These are phyloP conservation scores for Sterrhoptilus dennistouni DNA, from an alignment of 2,113 vertebrate species.

Conservation along the genomic window DNA sequence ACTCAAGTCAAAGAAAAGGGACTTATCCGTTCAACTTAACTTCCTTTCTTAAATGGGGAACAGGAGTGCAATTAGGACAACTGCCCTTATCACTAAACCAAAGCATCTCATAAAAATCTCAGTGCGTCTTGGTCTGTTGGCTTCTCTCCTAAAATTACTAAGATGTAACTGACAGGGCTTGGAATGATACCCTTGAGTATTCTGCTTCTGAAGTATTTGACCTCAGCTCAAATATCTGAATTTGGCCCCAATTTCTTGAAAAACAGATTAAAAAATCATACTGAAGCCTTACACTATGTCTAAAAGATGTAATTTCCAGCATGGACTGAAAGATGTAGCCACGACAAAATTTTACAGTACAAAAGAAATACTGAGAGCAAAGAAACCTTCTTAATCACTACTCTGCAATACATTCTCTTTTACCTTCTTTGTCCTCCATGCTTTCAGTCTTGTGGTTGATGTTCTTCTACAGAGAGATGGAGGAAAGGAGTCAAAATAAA, in stretches of 20 bases:
- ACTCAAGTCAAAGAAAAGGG: not conserved
- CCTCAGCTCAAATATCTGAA: not conserved
- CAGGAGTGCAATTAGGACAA: accelerated
- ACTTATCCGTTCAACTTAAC: not conserved
- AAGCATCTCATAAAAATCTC: not conserved
- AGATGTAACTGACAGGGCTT: not conserved
- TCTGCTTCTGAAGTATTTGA: not conserved
- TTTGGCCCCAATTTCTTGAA: not conserved
- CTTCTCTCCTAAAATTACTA: not conserved
- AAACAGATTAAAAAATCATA: not conserved
- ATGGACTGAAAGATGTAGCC: not conserved
- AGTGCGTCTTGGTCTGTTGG: not conserved
- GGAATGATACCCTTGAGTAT: not conserved
- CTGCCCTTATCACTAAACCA: not conserved
- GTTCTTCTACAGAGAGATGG: not conserved
- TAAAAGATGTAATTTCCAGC: not conserved
- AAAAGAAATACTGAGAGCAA: not conserved
- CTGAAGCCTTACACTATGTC: not conserved
- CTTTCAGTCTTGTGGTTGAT: not conserved
- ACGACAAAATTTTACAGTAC: not conserved
- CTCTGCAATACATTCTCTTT: not conserved
- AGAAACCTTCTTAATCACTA: not conserved
- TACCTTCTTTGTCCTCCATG: not conserved
- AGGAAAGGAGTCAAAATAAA: not conserved
- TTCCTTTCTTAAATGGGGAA: not conserved